Conservation (phyloP, 2,113 vertebrate genomes). For the Sinocyclocheilus rhinocerous region DNA sequence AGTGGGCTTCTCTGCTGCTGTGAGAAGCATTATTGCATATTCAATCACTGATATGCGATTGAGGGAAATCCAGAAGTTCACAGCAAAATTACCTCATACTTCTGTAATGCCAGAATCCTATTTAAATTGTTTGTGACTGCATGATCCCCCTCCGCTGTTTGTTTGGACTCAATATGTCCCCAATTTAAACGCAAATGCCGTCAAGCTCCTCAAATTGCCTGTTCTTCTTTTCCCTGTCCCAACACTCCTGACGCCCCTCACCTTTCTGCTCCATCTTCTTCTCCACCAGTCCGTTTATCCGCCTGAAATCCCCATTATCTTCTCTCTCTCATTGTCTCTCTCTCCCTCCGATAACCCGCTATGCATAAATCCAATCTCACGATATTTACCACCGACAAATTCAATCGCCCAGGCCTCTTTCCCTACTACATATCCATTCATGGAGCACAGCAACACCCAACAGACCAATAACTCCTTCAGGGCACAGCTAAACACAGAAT, state of each 20-base stretch:
- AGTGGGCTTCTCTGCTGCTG: background rate
- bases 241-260: background rate
- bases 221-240: background rate
- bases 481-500: conserved; percentile 3
- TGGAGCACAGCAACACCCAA: background rate
- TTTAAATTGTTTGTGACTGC: conserved; percentile 8
- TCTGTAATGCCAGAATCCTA: background rate
- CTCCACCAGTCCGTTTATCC: background rate
- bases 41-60: background rate
- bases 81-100: background rate
- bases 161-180: background rate
- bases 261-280: background rate
- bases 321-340: background rate
- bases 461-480: conserved; percentile 16
- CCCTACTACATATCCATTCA: conserved; percentile 2
- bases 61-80: background rate
- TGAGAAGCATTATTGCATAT: background rate
- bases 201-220: background rate
- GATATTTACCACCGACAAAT: conserved; percentile 39
- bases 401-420: background rate
- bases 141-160: background rate
- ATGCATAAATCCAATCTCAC: conserved; percentile 40
- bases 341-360: background rate
- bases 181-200: background rate
- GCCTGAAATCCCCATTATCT: background rate